These are phyloP conservation scores for Aleiodes testaceus DNA, from an alignment of 2,888 invertebrate genomes.

Conservation along the genomic window DNA sequence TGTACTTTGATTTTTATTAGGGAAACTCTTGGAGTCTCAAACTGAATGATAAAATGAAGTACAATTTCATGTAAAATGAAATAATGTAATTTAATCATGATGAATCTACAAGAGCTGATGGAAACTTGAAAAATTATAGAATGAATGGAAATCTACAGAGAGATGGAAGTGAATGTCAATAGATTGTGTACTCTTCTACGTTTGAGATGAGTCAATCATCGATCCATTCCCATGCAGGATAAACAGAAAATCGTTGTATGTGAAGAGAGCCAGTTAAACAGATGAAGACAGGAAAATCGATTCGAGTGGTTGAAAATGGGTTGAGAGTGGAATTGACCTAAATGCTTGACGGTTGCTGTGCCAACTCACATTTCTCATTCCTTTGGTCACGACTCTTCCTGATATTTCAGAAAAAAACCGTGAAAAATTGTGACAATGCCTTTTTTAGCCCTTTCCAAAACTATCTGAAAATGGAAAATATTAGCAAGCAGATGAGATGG, in stretches of 20 bases:
- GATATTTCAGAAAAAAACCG: neutral
- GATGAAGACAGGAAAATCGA: conserved; percentile 1
- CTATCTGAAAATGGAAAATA: too few species aligned
- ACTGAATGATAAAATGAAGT: too few species aligned
- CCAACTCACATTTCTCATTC: conserved; percentile 20
- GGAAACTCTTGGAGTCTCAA: too few species aligned
- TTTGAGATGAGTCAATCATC: conserved; percentile 2
- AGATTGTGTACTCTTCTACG: neutral
- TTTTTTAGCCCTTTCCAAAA: too few species aligned
- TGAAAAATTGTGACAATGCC: too few species aligned
- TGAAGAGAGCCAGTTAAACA: neutral
- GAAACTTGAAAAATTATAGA: too few species aligned
- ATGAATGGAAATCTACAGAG: neutral
- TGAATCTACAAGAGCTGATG: too few species aligned
- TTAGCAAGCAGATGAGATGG: too few species aligned
- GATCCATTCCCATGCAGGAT: conserved; percentile 13
- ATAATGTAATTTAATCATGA: too few species aligned
- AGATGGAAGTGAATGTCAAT: neutral
- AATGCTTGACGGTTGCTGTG: conserved; percentile 26
- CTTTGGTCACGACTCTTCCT: neutral
- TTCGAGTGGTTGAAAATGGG: neutral
- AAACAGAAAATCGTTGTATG: neutral
- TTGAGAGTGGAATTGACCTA: conserved; percentile 20
- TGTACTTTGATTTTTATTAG: too few species aligned
- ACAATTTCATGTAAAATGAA: too few species aligned